A percentile compares a stretch with the other conserved stretches of the same genome.
Conservation (phyloP, 2,888 invertebrate species). For the Amitus sp. region DNA sequence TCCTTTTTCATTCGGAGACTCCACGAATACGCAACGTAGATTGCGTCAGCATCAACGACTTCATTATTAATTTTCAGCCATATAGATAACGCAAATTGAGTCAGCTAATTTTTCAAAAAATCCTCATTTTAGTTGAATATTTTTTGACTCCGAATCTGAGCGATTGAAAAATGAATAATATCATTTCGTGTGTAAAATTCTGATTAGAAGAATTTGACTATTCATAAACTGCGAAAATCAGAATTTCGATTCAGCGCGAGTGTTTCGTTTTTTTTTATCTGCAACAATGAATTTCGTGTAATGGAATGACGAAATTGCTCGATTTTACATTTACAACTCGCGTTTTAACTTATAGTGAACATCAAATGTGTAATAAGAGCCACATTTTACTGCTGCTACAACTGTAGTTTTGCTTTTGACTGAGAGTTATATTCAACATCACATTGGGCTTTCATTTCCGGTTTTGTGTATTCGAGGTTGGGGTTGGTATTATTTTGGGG, state of each 20-base stretch:
- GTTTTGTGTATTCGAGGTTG: too few relatives aligned
- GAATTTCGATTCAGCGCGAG: not conserved
- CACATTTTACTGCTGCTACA: not conserved
- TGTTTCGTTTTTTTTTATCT: not conserved
- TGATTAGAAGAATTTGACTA: too few relatives aligned
- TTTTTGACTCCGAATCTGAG: too few relatives aligned
- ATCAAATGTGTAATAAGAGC: not conserved
- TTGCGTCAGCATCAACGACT: conserved; percentile 51
- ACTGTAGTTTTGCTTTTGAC: not conserved
- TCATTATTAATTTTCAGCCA: conserved; percentile 46
- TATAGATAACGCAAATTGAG: too few relatives aligned
- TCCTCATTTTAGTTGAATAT: too few relatives aligned
- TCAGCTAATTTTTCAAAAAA: too few relatives aligned
- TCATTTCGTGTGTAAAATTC: too few relatives aligned
- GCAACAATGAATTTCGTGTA: not conserved
- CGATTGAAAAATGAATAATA: too few relatives aligned
- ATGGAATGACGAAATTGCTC: not conserved
- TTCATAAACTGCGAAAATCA: conserved; percentile 17
- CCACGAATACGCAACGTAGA: conserved; percentile 39
- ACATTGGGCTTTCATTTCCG: not conserved
- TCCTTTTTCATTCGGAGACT: conserved; percentile 45
- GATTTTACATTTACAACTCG: not conserved
- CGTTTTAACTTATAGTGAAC: not conserved
- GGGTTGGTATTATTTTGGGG: too few relatives aligned
- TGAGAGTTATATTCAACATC: not conserved